These are phyloP conservation scores for Patiria pectinifera DNA, from an alignment of 53 echinoderm and acorn worm genomes.

Conservation along the genomic window DNA sequence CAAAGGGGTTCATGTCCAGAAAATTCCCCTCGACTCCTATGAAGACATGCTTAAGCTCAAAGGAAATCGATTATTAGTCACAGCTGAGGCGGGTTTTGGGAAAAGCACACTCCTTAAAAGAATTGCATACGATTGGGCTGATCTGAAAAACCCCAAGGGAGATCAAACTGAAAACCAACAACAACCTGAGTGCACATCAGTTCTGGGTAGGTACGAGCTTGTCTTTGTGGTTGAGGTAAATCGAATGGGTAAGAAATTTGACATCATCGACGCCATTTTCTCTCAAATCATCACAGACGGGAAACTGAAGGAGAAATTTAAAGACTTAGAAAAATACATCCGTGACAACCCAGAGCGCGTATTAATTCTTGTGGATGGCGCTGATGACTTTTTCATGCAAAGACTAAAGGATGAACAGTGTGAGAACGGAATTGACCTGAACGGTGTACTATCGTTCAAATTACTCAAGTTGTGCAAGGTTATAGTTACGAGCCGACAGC, in stretches of 20 bases:
- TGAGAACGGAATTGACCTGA: background rate
- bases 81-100: constrained; percentile 31
- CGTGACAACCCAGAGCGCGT: background rate
- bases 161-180: too few relatives aligned
- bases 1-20: background rate
- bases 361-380: constrained; percentile 19
- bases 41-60: constrained; percentile 5
- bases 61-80: constrained; percentile 13
- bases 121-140: constrained; percentile 39
- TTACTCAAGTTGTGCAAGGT: constrained; percentile 16
- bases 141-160: background rate
- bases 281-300: constrained; percentile 11
- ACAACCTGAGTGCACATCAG: background rate
- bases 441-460: background rate
- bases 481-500: constrained; percentile 25
- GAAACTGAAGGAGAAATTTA: background rate
- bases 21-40: constrained; percentile 2
- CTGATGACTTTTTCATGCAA: constrained; percentile 26
- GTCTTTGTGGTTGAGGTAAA: constrained; percentile 13
- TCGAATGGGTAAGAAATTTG: background rate
- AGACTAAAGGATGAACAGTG: background rate
- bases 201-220: background rate
- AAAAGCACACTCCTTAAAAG: constrained; percentile 30
- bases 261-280: constrained; percentile 20
- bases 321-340: background rate